Base-by-base conservation (phyloP, 2,888 invertebrate genomes). In the Lochmaea crataegi region DNA sequence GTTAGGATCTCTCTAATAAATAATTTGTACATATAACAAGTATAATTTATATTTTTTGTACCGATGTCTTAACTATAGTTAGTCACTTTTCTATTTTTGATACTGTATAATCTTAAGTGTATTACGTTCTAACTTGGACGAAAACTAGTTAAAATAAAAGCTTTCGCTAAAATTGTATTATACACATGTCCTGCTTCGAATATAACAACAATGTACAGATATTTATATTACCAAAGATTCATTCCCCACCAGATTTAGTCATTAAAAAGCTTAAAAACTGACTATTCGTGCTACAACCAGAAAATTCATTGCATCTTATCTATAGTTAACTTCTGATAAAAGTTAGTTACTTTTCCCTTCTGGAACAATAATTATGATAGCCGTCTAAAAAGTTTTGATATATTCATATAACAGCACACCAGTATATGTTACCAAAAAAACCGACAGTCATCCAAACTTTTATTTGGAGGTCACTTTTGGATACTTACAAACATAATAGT, bases 21-120 rank as follows among this genome's bases (percentile, higher is more conserved):
- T 80, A 77, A 79, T 80, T 80, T 79, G 80, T 80, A 80, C 78
- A 80, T 80, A 80, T 75, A 73, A 65, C 53, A 56, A 66, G 53
- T 71, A 68, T 72, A 73, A 71, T 74, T 70, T 67, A 71, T 74
- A 74, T 70, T 74, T 74, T 74, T 74, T 67, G 67, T 71, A 74
- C 67, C 53, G 69, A 70, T 67, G 57, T 71, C 58, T 63, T 71
- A 67, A 71, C 67, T 63, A 51, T 71, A 74, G 74, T 74, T 71
- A 74, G 67, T 74, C 74, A 71, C 71, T 74, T 74, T 74, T 74
- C 71, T 74, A 74, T 74, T 74, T 74, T 74, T 74, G 74, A 74
- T 74, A 74, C 71, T 74, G 74, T 68, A 71, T 74, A 65, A 74
- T 67, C 67, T 68, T 70, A 74, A 67, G 66, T 74, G 48, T 70